phyloP scores from a whole-genome alignment of 2,888 invertebrate genomes.

The Synanthedon myopaeformis region DNA sequence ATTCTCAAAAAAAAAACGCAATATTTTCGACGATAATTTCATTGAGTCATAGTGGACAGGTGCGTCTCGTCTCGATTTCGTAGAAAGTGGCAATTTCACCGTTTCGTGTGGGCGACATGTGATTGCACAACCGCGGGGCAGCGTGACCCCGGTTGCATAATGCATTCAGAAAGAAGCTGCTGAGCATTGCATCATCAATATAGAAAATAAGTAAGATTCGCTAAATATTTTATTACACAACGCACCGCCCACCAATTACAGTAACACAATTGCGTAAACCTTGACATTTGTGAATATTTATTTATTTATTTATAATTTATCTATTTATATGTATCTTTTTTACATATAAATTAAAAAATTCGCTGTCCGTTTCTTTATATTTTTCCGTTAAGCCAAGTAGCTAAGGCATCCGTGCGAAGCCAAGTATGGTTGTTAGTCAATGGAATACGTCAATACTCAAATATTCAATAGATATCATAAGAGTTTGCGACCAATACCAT shows the following conservation, averaged over 20 bases:
- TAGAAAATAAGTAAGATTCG: constrained; percentile 51
- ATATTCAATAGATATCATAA: too few species aligned
- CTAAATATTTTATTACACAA: constrained; percentile 57
- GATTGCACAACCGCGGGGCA: constrained; percentile 39
- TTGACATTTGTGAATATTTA: constrained; percentile 35
- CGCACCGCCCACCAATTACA: constrained; percentile 37
- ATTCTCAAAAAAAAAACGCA: too few species aligned
- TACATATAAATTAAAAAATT: too few species aligned
- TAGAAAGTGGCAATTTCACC: constrained; percentile 59
- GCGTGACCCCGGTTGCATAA: constrained; percentile 61
- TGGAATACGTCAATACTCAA: too few species aligned
- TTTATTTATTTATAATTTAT: background rate
- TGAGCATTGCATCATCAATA: constrained; percentile 41
- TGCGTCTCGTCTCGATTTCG: constrained; percentile 32
- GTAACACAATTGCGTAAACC: constrained; percentile 50
- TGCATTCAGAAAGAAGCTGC: constrained; percentile 36
- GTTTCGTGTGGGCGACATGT: constrained; percentile 26
- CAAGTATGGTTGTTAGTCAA: too few species aligned
- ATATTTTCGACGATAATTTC: background rate
- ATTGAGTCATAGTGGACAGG: constrained; percentile 19
- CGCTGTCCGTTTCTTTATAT: too few species aligned
- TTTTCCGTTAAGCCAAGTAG: too few species aligned
- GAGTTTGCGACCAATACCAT: too few species aligned
- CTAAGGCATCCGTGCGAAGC: too few species aligned
- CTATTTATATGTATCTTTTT: too few species aligned